A percentile compares a stretch with the other conserved stretches of the same genome.
Evolutionary conservation across 2,888 invertebrate species (phyloP).

Genomic region (Geophilus truncorum): DNA sequence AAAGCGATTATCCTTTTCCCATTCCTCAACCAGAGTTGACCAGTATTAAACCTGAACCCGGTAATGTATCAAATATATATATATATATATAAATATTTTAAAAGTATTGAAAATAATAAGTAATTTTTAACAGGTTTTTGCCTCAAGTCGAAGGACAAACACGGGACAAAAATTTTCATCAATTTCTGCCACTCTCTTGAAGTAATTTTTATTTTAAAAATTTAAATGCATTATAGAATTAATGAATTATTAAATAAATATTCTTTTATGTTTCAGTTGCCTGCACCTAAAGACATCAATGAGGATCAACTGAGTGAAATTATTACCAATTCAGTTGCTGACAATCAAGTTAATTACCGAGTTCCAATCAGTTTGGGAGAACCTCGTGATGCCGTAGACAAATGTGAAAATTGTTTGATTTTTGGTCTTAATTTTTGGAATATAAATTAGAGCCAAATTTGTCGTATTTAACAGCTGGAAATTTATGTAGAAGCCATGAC

Average conservation of each 20-base stretch:
- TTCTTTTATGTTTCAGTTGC: too few species aligned
- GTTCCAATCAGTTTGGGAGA: slow-evolving; percentile 89
- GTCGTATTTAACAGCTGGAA: slow-evolving; percentile 54
- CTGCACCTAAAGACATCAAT: slow-evolving; percentile 45
- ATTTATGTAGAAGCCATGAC: slow-evolving; percentile 70
- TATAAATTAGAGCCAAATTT: neutral
- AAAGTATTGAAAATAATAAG: neutral
- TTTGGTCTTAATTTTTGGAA: neutral
- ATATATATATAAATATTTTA: neutral
- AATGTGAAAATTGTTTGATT: slow-evolving; percentile 51
- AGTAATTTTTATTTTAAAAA: slow-evolving; percentile 23
- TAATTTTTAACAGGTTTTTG: slow-evolving; percentile 63
- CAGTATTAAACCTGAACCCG: neutral
- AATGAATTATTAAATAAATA: neutral
- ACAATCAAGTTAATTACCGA: slow-evolving; percentile 62
- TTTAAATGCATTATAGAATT: neutral
- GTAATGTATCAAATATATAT: neutral
- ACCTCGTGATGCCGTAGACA: slow-evolving; percentile 70
- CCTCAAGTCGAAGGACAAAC: slow-evolving; percentile 60
- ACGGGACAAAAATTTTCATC: slow-evolving; percentile 70
- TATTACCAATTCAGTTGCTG: slow-evolving; percentile 58
- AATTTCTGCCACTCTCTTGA: slow-evolving; percentile 64
- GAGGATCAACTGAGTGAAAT: slow-evolving; percentile 62
- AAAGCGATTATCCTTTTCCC: neutral
- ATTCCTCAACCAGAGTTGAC: neutral